These are phyloP conservation scores for Drosophila paucipuncta DNA, from an alignment of 2,888 invertebrate genomes.

Conservation along the genomic window DNA sequence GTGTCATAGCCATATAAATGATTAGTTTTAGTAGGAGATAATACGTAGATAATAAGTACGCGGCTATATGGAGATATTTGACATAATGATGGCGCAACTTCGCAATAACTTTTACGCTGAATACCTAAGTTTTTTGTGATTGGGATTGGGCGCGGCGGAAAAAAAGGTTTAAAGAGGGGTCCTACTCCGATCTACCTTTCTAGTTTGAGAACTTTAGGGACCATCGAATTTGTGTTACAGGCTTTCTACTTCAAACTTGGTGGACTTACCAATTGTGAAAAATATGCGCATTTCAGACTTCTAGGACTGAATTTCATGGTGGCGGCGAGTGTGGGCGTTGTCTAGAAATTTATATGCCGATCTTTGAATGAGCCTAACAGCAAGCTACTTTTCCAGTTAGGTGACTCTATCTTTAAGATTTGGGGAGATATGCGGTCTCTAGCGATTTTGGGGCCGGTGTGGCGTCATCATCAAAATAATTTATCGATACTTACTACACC, in stretches of 20 bases:
- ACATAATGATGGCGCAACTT: slow-evolving; percentile 20
- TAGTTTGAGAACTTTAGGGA: not conserved
- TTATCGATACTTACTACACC: not conserved
- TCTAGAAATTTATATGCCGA: not conserved
- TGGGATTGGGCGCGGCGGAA: not conserved
- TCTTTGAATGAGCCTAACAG: not conserved
- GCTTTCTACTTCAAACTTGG: not conserved
- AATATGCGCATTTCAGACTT: not conserved
- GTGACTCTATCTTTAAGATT: not conserved
- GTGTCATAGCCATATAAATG: slow-evolving; percentile 49
- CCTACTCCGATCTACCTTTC: not conserved
- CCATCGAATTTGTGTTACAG: not conserved
- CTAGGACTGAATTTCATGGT: not conserved
- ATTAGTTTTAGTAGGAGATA: slow-evolving; percentile 33
- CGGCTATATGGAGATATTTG: slow-evolving; percentile 19
- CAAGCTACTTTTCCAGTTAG: not conserved
- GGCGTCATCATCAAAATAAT: not conserved
- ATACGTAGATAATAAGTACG: slow-evolving; percentile 40
- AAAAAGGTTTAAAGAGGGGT: not conserved
- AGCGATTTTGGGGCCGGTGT: not conserved
- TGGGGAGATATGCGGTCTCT: not conserved
- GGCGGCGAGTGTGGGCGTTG: not conserved
- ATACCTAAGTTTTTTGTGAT: not conserved
- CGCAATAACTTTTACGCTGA: not conserved
- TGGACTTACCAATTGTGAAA: not conserved